These are phyloP conservation scores for Chionodraco myersi DNA, from an alignment of 2,113 vertebrate species.

Conservation along the genomic window DNA sequence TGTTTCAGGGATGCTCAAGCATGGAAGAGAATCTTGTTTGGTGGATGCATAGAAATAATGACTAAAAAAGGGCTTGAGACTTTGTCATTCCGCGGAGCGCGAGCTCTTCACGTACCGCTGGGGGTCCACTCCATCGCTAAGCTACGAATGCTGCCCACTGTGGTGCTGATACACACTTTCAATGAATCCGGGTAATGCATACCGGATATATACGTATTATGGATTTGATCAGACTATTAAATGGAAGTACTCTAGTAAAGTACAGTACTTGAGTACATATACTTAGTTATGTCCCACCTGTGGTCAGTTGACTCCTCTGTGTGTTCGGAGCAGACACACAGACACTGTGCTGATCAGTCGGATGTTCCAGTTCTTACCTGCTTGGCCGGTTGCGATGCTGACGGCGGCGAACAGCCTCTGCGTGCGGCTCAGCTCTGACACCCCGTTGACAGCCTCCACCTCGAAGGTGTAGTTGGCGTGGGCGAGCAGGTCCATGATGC, in stretches of 20 bases:
- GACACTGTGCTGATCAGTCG: background rate
- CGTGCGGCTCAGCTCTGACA: constrained; percentile 95
- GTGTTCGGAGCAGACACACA: background rate
- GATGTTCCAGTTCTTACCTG: constrained; percentile 86
- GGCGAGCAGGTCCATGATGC: constrained; percentile 93
- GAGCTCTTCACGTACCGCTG: constrained; percentile 52
- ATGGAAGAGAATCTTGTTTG: constrained; percentile 80
- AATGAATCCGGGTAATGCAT: constrained; percentile 62
- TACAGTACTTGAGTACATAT: too few species aligned
- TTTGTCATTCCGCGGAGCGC: constrained; percentile 64
- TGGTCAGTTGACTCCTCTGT: too few species aligned
- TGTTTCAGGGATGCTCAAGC: constrained; percentile 78
- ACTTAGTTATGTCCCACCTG: too few species aligned
- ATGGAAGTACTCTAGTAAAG: too few species aligned
- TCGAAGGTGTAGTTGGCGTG: constrained; percentile 99
- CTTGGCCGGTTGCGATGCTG: constrained; percentile 96
- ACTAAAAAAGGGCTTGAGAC: constrained; percentile 67
- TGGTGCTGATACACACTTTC: constrained; percentile 58
- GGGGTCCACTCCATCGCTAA: constrained; percentile 54
- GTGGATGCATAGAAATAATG: constrained; percentile 81
- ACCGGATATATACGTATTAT: constrained; percentile 58
- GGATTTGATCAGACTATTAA: constrained; percentile 51
- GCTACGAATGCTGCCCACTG: constrained; percentile 66
- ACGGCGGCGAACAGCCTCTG: constrained; percentile 98
- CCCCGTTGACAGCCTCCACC: constrained; percentile 98